These are phyloP conservation scores for Orchestia grillus DNA, from an alignment of 1,140 invertebrate species.

Conservation along the genomic window DNA sequence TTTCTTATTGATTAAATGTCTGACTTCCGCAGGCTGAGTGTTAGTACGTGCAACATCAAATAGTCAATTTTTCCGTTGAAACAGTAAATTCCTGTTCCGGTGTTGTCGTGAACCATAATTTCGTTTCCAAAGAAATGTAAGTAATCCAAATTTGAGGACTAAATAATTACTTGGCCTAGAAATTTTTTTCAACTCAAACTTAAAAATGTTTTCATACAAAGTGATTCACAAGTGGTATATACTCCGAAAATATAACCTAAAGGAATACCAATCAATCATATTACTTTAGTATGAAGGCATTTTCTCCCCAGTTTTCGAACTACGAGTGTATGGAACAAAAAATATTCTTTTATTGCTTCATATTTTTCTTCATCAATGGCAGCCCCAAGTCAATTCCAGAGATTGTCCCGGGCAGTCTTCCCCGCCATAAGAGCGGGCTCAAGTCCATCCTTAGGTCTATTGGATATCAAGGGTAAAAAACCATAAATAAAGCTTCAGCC, in stretches of 20 bases:
- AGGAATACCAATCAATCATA: neutral
- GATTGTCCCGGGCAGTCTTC: neutral
- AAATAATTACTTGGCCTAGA: no score
- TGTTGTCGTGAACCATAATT: neutral
- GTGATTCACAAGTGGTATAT: neutral
- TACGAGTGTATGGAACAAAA: neutral
- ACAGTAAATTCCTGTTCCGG: neutral
- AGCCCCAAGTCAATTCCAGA: conserved; percentile 45
- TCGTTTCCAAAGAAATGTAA: neutral
- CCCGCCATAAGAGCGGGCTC: conserved; percentile 40
- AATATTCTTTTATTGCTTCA: conserved; percentile 22
- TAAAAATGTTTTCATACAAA: neutral
- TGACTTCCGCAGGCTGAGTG: neutral
- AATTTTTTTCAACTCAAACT: neutral
- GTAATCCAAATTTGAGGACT: neutral
- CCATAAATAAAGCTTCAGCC: conserved; percentile 38
- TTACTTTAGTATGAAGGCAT: neutral
- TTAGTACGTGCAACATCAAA: neutral
- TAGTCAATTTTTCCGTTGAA: neutral
- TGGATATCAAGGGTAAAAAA: conserved; percentile 48
- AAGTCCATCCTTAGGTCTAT: conserved; percentile 53
- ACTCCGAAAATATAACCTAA: neutral
- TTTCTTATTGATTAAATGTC: neutral
- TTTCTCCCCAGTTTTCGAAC: neutral
- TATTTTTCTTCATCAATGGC: conserved; percentile 48